phyloP scores from a whole-genome alignment of 2,113 vertebrate genomes.

The Gnathonemus longibarbis region DNA sequence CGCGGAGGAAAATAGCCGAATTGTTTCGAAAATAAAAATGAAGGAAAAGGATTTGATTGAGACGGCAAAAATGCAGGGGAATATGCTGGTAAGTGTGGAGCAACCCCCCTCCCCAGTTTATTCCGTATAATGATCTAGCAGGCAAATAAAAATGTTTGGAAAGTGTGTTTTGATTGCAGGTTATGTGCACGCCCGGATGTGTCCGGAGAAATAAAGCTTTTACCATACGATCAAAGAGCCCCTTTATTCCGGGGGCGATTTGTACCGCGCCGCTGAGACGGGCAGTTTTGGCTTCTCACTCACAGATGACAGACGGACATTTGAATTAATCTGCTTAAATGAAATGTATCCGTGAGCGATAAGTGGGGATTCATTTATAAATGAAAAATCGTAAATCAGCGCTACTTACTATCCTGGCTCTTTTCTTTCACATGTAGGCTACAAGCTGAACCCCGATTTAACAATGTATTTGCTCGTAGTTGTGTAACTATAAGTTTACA shows the following conservation, averaged over 20 bases:
- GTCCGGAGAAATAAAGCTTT: background rate
- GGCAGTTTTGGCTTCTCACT: background rate
- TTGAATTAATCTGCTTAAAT: constrained; percentile 1
- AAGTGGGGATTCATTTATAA: background rate
- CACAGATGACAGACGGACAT: background rate
- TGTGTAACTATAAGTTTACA: background rate
- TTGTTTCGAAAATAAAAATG: constrained; percentile 55
- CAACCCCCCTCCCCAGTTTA: background rate
- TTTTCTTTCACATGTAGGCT: background rate
- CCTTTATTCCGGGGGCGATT: constrained; percentile 14
- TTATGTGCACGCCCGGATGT: constrained; percentile 6
- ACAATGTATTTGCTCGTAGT: background rate
- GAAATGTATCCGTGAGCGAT: background rate
- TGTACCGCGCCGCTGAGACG: background rate
- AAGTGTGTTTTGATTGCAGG: background rate
- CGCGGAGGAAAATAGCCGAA: background rate
- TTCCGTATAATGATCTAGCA: background rate
- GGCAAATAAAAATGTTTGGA: background rate
- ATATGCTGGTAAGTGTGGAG: constrained; percentile 82
- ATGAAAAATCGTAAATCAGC: constrained; percentile 7
- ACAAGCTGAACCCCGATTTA: background rate
- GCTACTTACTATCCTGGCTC: background rate
- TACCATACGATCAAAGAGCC: background rate
- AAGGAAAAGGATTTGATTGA: constrained; percentile 92
- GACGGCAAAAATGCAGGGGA: constrained; percentile 93